Base-by-base conservation (phyloP, 2,797 vertebrate species). In the Galagoides demidoff region DNA sequence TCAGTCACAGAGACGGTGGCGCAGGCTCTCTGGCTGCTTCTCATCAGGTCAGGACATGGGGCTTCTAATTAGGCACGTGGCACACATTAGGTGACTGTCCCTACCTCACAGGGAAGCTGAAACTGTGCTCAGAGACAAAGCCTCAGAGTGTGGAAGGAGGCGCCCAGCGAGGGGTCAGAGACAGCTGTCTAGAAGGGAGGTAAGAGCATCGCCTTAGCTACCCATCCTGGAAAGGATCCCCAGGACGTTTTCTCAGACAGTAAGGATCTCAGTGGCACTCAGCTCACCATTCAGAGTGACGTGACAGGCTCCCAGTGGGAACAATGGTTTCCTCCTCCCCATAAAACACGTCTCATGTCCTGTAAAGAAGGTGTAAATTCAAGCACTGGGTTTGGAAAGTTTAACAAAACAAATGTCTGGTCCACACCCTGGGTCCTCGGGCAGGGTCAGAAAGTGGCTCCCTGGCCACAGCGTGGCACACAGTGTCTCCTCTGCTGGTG, bases 201-300 rank as follows among this genome's bases (percentile, higher is more conserved):
- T n/a, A 16, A 61, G n/a, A 14, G 57, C 34, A 10, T 63, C n/a
- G 5, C 7, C 29, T 19, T 52, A 12, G 57, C 31, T 16, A 7
- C 20, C 22, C 34, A 43, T 17, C 3, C 14, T 55, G 20, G 8
- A 29, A 74, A 31, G 84, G 71, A 22, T 31, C 19, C 0, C 55
- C 4, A 3, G 9, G 16, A 2, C 43, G 7, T 12, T 25, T 45
- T n/a, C 29, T 17, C 1, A 11, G 71, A 73, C 0, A 2, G 16
- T 11, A 23, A 25, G 4, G 7, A 11, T 10, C 14, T 27, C 13
- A 12, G 20, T 14, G 5, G 17, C n/a, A n/a, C 11, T 12, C 14
- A 9, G 37, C 2, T 43, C 34, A 4, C 52, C 7, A 4, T 31
- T 43, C 57, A 57, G 31, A 45, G 37, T 20, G 64, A 63, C 0